Percentiles rank a stretch among this genome's conserved stretches.
phyloP scores from a whole-genome alignment of 37 sponge, comb jelly and placozoan species.

The Petrosia ficiformis region DNA sequence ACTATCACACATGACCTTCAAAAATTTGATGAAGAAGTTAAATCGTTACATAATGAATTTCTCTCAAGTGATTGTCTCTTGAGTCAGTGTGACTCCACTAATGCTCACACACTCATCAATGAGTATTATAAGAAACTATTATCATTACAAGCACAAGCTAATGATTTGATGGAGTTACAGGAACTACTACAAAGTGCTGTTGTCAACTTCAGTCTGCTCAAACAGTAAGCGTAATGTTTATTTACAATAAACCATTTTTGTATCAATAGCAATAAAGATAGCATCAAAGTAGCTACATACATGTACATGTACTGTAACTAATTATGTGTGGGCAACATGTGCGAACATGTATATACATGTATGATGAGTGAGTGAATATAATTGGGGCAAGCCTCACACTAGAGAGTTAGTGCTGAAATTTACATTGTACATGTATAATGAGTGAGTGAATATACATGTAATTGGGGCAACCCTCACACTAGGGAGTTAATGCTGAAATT shows the following conservation, averaged over 20 bases:
- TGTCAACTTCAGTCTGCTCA: slow-evolving; percentile 76
- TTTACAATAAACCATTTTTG: too few relatives aligned
- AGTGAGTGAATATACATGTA: too few relatives aligned
- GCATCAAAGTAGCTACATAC: neutral
- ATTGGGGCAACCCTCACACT: too few relatives aligned
- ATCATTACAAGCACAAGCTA: slow-evolving; percentile 26
- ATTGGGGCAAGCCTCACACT: too few relatives aligned
- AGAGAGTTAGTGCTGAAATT: too few relatives aligned
- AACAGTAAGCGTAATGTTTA: slow-evolving; percentile 79
- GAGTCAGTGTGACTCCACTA: neutral
- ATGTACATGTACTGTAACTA: neutral
- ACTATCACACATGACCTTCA: slow-evolving; percentile 45
- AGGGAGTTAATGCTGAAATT: too few relatives aligned
- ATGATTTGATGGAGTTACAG: slow-evolving; percentile 84
- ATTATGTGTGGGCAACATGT: neutral
- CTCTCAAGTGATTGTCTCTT: slow-evolving; percentile 28
- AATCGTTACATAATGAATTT: slow-evolving; percentile 23
- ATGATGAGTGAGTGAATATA: too few relatives aligned
- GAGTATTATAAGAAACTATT: slow-evolving; percentile 20
- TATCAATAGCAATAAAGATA: neutral
- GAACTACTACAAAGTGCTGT: slow-evolving; percentile 81
- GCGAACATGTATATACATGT: neutral
- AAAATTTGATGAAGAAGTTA: slow-evolving; percentile 32
- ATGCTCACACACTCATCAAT: slow-evolving; percentile 17
- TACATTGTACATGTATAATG: too few relatives aligned